phyloP scores from a whole-genome alignment of 2,797 vertebrate species.

The Tenualosa ilisha region DNA sequence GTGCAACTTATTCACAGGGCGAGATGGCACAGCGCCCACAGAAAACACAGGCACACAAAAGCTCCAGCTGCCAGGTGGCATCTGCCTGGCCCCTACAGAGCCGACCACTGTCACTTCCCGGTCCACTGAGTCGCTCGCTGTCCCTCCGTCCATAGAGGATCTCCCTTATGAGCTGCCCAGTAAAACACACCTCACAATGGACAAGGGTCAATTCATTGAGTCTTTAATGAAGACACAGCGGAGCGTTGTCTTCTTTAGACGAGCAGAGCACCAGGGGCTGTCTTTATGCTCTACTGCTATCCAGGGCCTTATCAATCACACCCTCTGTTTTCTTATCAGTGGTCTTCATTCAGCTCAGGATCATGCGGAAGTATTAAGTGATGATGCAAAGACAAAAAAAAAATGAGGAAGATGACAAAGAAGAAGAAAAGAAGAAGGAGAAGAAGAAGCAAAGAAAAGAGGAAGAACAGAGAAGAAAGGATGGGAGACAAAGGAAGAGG shows the following conservation, averaged over 20 bases:
- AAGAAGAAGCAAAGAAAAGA: constrained; percentile 49
- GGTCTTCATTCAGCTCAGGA: not conserved
- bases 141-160: constrained; percentile 51
- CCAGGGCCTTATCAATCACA: constrained; percentile 16
- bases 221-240: constrained; percentile 52
- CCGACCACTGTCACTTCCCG: constrained; percentile 62
- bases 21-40: constrained; percentile 30
- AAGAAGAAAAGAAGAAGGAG: constrained; percentile 34
- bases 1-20: constrained; percentile 27
- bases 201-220: constrained; percentile 64
- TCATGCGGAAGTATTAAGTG: not conserved
- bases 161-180: not conserved
- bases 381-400: not conserved
- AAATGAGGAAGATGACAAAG: constrained; percentile 15
- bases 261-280: constrained; percentile 24
- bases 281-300: not conserved
- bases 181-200: constrained; percentile 48
- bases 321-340: not conserved
- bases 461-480: not conserved
- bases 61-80: constrained; percentile 68
- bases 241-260: constrained; percentile 34
- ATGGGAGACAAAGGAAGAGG: not conserved
- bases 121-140: constrained; percentile 61
- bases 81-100: constrained; percentile 63
- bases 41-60: constrained; percentile 62